Base-by-base conservation (phyloP, 2,113 vertebrate genomes). In the Mirounga angustirostris region DNA sequence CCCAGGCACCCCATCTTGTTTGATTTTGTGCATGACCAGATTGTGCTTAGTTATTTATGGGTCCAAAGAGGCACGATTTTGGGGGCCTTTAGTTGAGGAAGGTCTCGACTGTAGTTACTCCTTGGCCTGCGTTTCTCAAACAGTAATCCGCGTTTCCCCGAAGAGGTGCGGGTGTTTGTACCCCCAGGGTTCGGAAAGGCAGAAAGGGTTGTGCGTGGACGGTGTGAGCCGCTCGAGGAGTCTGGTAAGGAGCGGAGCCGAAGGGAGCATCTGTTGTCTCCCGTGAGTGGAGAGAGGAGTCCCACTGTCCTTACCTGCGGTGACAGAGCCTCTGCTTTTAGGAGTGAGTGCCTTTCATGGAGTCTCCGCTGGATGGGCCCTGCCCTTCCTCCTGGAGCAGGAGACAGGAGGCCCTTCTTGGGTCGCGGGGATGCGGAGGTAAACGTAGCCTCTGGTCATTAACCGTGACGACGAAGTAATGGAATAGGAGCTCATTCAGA, bases 351-450 rank as follows among this genome's bases (percentile, higher is more conserved):
- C 73, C 5, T 52, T 50, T 52, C 91, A 56, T 56, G 80, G 73
- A 2, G 0, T 46, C 43, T 92, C 24, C 71, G 91, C 67, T 15
- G 74, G 4, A 16, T 10, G 43, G 78, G 88, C 1, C 89, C 89
- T 93, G 94, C 59, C 73, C 80, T 12, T 63, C 73, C 40, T 52
- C 43, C 74, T 2, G 2, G 5, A 4, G 74, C 43, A 4, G 24
- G 40, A 43, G 56, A 12, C 14, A 0, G 24, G 24, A 0, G 5
- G 21, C 56, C 15, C 0, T 4, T 8, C 12, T 14, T 4, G 18
- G 22, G 6, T 43, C 1, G 0, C 67, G 91, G 43, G 40, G 11
- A 6, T 7, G 3, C 3, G 13, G 56, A 33, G 46, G 79, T 10
- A 6, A 26, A 12, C n/a, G n/a, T 0, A 0, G 50, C 26, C 28